A percentile compares a stretch with the other conserved stretches of the same genome.
Evolutionary conservation across 2,888 invertebrate genomes (phyloP).

Genomic region (Melanchra persicariae): DNA sequence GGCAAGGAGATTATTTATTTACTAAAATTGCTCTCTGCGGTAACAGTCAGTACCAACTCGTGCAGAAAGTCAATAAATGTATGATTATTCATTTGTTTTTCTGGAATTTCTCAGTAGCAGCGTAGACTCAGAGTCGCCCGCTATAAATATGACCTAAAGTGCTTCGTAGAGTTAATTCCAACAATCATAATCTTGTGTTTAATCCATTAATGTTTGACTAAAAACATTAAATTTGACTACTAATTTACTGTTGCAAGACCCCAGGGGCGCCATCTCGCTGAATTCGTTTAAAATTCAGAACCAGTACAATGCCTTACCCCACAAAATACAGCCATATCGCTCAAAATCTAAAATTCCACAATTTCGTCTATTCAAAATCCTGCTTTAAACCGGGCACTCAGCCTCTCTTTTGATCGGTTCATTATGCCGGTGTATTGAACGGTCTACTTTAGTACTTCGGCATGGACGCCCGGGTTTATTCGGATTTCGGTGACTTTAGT

Average conservation of each 20-base stretch:
- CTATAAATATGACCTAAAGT: no score
- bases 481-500: conserved; percentile 29
- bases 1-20: no score
- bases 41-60: no score
- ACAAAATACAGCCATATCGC: conserved; percentile 8
- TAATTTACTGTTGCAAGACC: background rate
- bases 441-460: conserved; percentile 33
- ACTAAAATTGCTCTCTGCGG: no score
- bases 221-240: no score
- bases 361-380: conserved; percentile 27
- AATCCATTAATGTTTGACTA: no score
- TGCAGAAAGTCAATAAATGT: no score
- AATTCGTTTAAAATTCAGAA: background rate
- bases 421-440: conserved; percentile 36
- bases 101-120: no score
- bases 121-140: no score
- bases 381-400: conserved; percentile 29
- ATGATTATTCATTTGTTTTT: no score
- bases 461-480: conserved; percentile 28
- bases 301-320: background rate
- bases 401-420: conserved; percentile 38
- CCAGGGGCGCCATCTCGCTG: background rate
- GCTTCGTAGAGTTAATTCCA: no score
- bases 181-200: no score
- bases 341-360: conserved; percentile 33